Percentiles rank a stretch among this genome's conserved stretches.
Conservation (phyloP, 2,113 vertebrate species). For the Rousettus leschenaultii region DNA sequence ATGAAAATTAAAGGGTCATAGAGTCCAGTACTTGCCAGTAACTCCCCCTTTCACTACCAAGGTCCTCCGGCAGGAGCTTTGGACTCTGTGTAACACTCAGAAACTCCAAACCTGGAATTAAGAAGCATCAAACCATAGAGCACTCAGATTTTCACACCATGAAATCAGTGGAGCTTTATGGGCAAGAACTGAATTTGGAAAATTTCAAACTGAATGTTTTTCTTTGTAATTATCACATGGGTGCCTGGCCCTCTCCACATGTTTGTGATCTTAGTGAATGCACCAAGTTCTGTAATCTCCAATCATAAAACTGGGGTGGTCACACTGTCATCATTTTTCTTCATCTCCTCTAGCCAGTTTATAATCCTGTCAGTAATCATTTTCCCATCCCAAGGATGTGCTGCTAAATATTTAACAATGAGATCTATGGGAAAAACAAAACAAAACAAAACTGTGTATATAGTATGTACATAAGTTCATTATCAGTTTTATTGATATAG, state of each 20-base stretch:
- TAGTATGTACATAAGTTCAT: neutral
- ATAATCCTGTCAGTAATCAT: neutral
- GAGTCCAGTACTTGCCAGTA: neutral
- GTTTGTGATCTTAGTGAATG: neutral
- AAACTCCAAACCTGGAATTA: neutral
- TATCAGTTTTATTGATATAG: neutral
- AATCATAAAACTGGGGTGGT: neutral
- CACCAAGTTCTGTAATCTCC: neutral
- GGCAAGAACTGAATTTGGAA: neutral
- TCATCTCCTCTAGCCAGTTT: neutral
- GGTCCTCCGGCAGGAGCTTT: neutral
- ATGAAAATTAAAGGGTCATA: neutral
- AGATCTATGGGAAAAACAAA: neutral
- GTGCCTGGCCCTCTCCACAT: accelerated
- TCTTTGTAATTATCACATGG: neutral
- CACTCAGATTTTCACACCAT: accelerated
- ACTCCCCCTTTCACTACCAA: neutral
- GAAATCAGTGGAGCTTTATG: neutral
- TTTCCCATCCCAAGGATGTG: neutral
- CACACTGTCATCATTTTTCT: neutral
- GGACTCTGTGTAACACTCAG: accelerated
- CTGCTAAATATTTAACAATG: neutral
- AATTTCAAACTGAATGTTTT: neutral
- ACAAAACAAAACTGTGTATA: neutral
- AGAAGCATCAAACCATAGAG: neutral